These are phyloP conservation scores for Pilophorus perplexus DNA, from an alignment of 2,888 invertebrate species.

Conservation along the genomic window DNA sequence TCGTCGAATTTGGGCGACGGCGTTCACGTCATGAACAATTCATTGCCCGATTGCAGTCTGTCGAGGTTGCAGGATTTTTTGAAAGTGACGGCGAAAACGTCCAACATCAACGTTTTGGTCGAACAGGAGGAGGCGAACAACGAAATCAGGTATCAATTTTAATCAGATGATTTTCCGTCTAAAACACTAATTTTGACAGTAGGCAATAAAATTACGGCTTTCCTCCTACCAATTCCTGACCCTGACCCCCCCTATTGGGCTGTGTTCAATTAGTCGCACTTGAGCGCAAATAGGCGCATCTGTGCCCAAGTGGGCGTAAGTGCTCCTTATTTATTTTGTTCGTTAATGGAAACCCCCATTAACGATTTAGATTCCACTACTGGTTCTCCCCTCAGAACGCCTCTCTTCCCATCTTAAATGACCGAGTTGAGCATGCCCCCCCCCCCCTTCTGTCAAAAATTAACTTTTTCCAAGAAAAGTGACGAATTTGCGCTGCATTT, in stretches of 20 bases:
- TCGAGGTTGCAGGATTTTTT: constrained; percentile 55
- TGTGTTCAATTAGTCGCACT: neutral
- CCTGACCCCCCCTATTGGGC: neutral
- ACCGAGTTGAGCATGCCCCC: no score
- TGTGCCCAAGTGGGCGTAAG: no score
- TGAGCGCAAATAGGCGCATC: no score
- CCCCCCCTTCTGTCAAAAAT: no score
- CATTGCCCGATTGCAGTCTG: neutral
- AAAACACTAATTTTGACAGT: no score
- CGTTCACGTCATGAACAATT: constrained; percentile 22
- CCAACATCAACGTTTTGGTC: constrained; percentile 57
- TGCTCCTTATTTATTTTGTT: no score
- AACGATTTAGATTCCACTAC: no score
- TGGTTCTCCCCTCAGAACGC: no score
- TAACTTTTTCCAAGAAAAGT: neutral
- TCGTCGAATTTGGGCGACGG: neutral
- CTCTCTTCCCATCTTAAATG: no score
- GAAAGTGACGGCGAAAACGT: constrained; percentile 61
- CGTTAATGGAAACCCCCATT: no score
- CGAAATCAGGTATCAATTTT: constrained; percentile 43
- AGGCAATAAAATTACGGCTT: no score
- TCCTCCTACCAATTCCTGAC: neutral
- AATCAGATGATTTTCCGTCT: neutral
- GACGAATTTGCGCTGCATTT: neutral
- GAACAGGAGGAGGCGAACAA: constrained; percentile 51